Evolutionary conservation across 2,888 invertebrate species (phyloP).

Genomic region (Aleiodes alternator): DNA sequence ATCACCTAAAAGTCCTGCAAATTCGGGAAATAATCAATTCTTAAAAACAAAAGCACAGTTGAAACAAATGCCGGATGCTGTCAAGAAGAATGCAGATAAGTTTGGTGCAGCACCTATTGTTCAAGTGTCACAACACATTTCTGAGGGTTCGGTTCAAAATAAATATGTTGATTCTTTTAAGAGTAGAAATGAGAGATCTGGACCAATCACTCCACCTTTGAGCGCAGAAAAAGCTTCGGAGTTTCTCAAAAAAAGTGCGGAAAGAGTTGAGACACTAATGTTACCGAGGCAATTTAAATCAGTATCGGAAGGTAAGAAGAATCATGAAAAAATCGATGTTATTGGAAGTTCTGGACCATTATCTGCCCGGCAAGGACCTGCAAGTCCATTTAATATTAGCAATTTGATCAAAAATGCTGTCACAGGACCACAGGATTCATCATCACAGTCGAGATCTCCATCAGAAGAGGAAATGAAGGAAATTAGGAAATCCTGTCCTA

Average conservation of each 20-base stretch:
- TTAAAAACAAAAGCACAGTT: conserved; percentile 66
- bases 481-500: conserved; percentile 44
- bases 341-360: too few species aligned
- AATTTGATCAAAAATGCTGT: neutral
- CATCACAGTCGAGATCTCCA: neutral
- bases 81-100: neutral
- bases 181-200: too few species aligned
- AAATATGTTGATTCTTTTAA: neutral
- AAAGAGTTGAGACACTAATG: too few species aligned
- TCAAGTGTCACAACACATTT: neutral
- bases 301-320: too few species aligned
- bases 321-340: too few species aligned
- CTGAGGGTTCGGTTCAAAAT: conserved; percentile 28
- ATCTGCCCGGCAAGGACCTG: too few species aligned
- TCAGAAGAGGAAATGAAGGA: conserved; percentile 2
- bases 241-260: too few species aligned
- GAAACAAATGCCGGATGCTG: conserved; percentile 63
- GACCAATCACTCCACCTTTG: too few species aligned
- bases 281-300: too few species aligned
- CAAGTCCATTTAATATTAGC: neutral
- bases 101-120: neutral
- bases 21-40: conserved; percentile 41
- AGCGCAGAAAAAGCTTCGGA: too few species aligned
- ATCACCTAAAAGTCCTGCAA: neutral
- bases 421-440: too few species aligned